Evolutionary conservation across 2,113 vertebrate species (phyloP), one percentile per base, ranked within the genome.

Genomic region (Suncus etruscus): DNA sequence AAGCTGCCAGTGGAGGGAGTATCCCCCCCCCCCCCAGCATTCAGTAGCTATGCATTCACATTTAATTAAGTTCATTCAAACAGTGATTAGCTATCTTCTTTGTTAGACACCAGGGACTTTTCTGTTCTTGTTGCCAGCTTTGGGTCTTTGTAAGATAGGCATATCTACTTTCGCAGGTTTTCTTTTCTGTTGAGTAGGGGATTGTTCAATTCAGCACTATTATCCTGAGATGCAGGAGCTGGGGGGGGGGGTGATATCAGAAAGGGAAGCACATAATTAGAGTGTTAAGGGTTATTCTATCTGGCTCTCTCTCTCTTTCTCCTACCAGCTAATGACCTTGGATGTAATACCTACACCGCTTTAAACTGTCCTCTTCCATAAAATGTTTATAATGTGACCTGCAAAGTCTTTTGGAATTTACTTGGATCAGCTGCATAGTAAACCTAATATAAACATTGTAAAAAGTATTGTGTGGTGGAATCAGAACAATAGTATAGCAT

Each of bases 61-160:
- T 92, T 96, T 96, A 96, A 96, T 96, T 96, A 96, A 95, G 81
- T 93, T 77, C 94, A 92, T 95, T 96, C 94, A 93, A 90, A 78
- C 50, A 24, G 92, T 84, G 94, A 95, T 87, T 90, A 75, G 91
- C 89, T 89, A 90, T 93, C 86, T 95, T 95, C 76, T 8, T 3
- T 10, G 73, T 45, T 82, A 91, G 86, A 39, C 92, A 11, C 80
- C 45, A 29, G 93, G 88, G 95, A 95, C 45, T 83, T 90, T 63
- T 11, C 83, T 75, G 70, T 78, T 72, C 20, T 69, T 10, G 11
- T 70, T 48, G 83, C 54, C 83, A 51, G 80, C 32, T 80, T 87
- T 83, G n/a, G 74, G 80, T 89, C 73, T 39, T 47, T 16, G 12
- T 84, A 39, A 89, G 89, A 94, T 54, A 93, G 77, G 73, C n/a